A percentile compares a stretch with the other conserved stretches of the same genome.
phyloP scores from a whole-genome alignment of 2,888 invertebrate species.

The Muschampia staudingeri region DNA sequence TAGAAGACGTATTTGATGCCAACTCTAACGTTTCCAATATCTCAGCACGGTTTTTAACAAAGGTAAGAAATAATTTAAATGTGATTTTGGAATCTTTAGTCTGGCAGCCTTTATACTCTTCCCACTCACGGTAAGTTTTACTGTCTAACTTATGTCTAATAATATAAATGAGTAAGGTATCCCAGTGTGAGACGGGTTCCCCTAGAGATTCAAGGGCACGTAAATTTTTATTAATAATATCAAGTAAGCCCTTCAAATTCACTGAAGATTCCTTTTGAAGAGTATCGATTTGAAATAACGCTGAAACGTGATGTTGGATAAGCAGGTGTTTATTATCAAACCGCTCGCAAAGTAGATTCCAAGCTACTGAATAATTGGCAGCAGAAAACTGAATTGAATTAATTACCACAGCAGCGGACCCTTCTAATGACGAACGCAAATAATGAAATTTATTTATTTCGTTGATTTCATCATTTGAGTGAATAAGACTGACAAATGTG shows the following conservation, averaged over 20 bases:
- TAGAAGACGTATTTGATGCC: neutral
- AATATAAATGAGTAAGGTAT: constrained; percentile 41
- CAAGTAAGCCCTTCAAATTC: neutral
- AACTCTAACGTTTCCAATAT: constrained; percentile 20
- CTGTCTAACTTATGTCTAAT: constrained; percentile 34
- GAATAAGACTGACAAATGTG: constrained; percentile 64
- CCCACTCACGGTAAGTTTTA: constrained; percentile 43
- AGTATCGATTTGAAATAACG: constrained; percentile 10
- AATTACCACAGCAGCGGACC: constrained; percentile 3
- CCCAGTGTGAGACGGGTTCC: constrained; percentile 39
- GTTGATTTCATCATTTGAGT: neutral
- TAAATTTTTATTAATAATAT: constrained; percentile 17
- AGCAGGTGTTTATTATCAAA: constrained; percentile 4
- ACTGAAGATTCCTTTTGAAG: neutral
- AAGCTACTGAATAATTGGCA: constrained; percentile 16
- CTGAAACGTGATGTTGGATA: constrained; percentile 7
- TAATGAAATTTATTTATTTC: constrained; percentile 28
- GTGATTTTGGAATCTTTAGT: neutral
- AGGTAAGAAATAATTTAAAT: constrained; percentile 11
- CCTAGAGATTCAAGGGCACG: constrained; percentile 32
- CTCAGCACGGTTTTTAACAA: constrained; percentile 17
- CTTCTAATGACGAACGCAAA: constrained; percentile 14
- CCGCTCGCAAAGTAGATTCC: constrained; percentile 12
- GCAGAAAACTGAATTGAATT: constrained; percentile 20
- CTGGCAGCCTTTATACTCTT: neutral